These are phyloP conservation scores for Crotalus horridus DNA, from an alignment of 2,113 vertebrate genomes.

Conservation along the genomic window DNA sequence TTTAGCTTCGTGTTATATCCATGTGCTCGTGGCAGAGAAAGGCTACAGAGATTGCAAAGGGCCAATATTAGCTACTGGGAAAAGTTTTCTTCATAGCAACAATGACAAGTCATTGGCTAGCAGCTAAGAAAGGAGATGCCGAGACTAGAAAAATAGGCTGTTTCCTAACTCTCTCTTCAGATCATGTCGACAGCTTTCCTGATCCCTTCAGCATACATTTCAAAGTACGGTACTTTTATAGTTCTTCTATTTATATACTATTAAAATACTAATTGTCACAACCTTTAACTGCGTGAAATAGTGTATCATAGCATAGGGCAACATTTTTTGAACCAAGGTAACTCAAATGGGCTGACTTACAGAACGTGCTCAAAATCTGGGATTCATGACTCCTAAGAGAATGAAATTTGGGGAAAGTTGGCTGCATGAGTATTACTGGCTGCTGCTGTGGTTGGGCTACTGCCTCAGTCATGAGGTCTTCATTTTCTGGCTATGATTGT, in stretches of 20 bases:
- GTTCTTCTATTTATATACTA: neutral
- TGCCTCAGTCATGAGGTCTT: neutral
- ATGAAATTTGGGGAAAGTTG: neutral
- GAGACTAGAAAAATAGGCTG: neutral
- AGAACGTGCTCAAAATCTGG: neutral
- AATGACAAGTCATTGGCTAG: neutral
- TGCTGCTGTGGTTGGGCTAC: neutral
- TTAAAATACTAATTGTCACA: neutral
- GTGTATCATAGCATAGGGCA: neutral
- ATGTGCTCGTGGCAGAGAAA: constrained; percentile 8
- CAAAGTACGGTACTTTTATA: neutral
- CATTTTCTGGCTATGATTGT: neutral
- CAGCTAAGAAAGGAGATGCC: neutral
- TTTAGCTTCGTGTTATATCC: neutral
- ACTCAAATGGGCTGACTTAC: neutral
- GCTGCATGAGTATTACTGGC: neutral
- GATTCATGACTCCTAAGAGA: neutral
- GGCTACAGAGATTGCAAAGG: neutral
- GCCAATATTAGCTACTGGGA: constrained; percentile 1
- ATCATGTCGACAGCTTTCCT: neutral
- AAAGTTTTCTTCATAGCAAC: neutral
- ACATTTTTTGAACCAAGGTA: neutral
- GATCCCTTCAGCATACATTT: neutral
- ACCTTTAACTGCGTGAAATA: neutral
- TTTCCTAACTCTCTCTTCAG: neutral